Base-by-base conservation (phyloP, 2,888 invertebrate species). In the Pelosia muscerda region DNA sequence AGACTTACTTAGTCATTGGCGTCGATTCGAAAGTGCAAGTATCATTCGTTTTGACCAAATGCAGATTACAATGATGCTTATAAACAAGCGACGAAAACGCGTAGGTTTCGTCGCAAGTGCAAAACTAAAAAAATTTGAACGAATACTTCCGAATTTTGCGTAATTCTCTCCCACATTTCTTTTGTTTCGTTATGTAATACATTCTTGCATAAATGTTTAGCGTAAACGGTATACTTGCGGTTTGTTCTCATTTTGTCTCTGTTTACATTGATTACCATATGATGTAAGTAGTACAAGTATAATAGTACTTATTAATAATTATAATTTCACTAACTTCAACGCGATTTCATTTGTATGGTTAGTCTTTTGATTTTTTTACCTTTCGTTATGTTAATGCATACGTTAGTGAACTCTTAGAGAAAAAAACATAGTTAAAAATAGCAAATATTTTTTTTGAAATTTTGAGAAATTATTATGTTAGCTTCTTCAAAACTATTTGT, bases 1-100 rank as follows among this genome's bases (percentile, higher is more conserved):
- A 77, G 79, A 83, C 77, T 83, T 84, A 86, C 82, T 84, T 84
- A 86, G 86, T 88, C 88, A 88, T 81, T 79, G 62, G 77, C 66
- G 85, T 84, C 80, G 79, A 86, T 88, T 91, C 86, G 93, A 93
- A 93, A 93, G 93, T 90, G 90, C 82, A 91, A 92, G 93, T 89
- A 84, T 83, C 82, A 80, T 83, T 78, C 78, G 73, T 62, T 63
- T 72, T 65, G 65, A 72, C 42, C 31, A 71, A 75, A 77, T 75
- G 69, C 74, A 63, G 68, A 73, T 78, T 76, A 73, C 73, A 71
- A 71, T 68, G 65, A 71, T 55, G 74, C 72, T 73, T 78, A 70
- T 73, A 74, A 79, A 76, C 71, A 76, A 62, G 61, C 49, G 66
- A 68, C 67, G 63, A 66, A 75, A 66, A 63, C 25, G 62, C 65